Evolutionary conservation across 2,797 vertebrate genomes (phyloP).

Genomic region (Ptychadena robeensis): DNA sequence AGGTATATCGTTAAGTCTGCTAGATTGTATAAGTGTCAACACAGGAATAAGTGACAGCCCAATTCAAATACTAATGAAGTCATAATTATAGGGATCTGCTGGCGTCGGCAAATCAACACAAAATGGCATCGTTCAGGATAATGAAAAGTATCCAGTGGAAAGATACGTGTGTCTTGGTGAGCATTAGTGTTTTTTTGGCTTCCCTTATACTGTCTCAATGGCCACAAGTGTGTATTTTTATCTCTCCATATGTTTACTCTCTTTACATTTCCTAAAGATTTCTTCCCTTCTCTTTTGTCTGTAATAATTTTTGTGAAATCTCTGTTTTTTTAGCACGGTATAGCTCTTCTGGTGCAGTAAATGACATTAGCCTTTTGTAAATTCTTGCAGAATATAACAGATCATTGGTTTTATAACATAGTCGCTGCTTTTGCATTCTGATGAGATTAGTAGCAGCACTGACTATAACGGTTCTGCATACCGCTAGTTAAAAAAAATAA

Average conservation of each 20-base stretch:
- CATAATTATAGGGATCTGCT: slow-evolving; percentile 49
- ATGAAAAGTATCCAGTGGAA: slow-evolving; percentile 37
- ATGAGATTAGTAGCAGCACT: slow-evolving; percentile 88
- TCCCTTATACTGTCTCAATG: slow-evolving; percentile 31
- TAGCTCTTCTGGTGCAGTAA: slow-evolving; percentile 84
- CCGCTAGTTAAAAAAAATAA: slow-evolving; percentile 85
- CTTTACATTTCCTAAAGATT: slow-evolving; percentile 61
- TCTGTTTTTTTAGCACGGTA: slow-evolving; percentile 78
- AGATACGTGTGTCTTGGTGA: slow-evolving; percentile 11
- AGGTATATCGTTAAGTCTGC: slow-evolving; percentile 22
- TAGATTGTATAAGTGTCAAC: slow-evolving; percentile 35
- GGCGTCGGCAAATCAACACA: slow-evolving; percentile 37
- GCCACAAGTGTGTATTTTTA: slow-evolving; percentile 37
- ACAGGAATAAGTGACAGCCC: slow-evolving; percentile 33
- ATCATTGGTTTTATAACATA: slow-evolving; percentile 91
- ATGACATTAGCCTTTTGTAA: slow-evolving; percentile 90
- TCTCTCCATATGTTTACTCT: slow-evolving; percentile 50
- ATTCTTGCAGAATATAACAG: slow-evolving; percentile 90
- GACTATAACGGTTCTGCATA: slow-evolving; percentile 82
- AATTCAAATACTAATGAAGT: slow-evolving; percentile 40
- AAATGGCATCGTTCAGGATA: slow-evolving; percentile 46
- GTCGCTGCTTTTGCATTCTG: slow-evolving; percentile 89
- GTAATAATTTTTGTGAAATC: slow-evolving; percentile 74
- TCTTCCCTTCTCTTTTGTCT: slow-evolving; percentile 69
- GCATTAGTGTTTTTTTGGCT: slow-evolving; percentile 2